Evolutionary conservation across 1,140 invertebrate species (phyloP).

Genomic region (Drosophila saltans): DNA sequence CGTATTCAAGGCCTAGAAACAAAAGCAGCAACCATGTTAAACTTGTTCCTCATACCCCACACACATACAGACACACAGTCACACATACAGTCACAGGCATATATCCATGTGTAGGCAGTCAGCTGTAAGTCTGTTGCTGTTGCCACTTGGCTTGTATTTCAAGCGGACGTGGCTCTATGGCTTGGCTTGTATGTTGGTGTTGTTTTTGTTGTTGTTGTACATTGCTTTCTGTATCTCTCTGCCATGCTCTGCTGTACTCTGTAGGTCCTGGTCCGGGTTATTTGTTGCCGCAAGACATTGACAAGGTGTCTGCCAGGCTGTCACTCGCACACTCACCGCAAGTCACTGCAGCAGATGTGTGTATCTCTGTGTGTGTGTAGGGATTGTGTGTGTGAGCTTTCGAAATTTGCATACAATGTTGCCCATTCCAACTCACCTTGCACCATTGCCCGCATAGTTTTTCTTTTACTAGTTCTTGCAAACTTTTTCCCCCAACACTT

Average conservation of each 20-base stretch:
- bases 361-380: slow-evolving; percentile 2
- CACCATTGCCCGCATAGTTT: slow-evolving; percentile 21
- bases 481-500: slow-evolving; percentile 43
- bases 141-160: slow-evolving; percentile 52
- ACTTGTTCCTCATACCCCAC: slow-evolving; percentile 19
- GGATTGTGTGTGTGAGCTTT: neutral
- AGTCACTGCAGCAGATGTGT: slow-evolving; percentile 33
- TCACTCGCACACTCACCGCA: slow-evolving; percentile 55
- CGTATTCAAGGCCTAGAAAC: slow-evolving; percentile 51
- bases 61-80: slow-evolving; percentile 14
- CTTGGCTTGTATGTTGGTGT: slow-evolving; percentile 6
- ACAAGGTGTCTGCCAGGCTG: slow-evolving; percentile 61
- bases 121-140: slow-evolving; percentile 39
- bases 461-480: neutral
- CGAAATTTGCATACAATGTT: slow-evolving; percentile 49
- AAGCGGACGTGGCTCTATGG: neutral
- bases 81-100: slow-evolving; percentile 12
- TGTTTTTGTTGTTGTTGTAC: slow-evolving; percentile 17
- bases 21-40: slow-evolving; percentile 47
- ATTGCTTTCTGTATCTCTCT: slow-evolving; percentile 21
- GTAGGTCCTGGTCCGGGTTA: slow-evolving; percentile 32
- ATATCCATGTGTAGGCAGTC: slow-evolving; percentile 45
- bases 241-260: neutral
- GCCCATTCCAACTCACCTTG: neutral
- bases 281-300: slow-evolving; percentile 68